A percentile compares a stretch with the other conserved stretches of the same genome.
Conservation (phyloP, 1,140 invertebrate species). For the Hermetia illucens region DNA sequence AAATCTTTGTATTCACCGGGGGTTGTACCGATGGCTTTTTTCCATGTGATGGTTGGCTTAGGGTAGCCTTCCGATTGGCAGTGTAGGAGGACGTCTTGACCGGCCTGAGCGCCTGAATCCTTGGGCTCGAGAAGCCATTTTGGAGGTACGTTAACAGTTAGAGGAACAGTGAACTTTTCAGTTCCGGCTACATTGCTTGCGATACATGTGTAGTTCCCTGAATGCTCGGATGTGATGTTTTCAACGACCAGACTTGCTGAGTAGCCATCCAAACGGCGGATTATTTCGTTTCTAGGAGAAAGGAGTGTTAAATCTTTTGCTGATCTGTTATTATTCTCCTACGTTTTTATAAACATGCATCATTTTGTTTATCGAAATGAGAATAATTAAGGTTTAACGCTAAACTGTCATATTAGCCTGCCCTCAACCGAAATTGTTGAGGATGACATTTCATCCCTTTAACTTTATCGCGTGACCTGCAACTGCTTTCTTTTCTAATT, state of each 20-base stretch:
- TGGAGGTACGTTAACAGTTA: constrained; percentile 80
- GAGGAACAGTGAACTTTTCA: constrained; percentile 53
- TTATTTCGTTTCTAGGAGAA: constrained; percentile 28
- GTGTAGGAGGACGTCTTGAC: constrained; percentile 67
- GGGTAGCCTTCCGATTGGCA: constrained; percentile 88
- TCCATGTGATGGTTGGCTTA: constrained; percentile 75
- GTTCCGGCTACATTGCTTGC: constrained; percentile 70
- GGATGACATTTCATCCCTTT: no score
- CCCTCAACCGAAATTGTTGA: no score
- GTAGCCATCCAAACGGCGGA: constrained; percentile 66
- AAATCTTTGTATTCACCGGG: constrained; percentile 79
- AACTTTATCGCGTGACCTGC: no score
- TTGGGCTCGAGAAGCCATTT: constrained; percentile 80
- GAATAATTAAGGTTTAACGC: no score
- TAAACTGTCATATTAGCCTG: no score
- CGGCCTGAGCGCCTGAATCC: constrained; percentile 72
- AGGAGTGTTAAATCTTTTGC: not conserved
- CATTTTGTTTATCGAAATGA: not conserved
- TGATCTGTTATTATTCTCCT: no score
- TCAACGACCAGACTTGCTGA: constrained; percentile 80
- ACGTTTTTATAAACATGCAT: no score
- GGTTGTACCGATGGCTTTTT: constrained; percentile 64
- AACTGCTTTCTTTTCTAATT: no score
- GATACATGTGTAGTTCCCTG: constrained; percentile 79
- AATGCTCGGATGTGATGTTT: constrained; percentile 65